Conservation (phyloP, 2,113 vertebrate species). For the Rhinichthys klamathensis region DNA sequence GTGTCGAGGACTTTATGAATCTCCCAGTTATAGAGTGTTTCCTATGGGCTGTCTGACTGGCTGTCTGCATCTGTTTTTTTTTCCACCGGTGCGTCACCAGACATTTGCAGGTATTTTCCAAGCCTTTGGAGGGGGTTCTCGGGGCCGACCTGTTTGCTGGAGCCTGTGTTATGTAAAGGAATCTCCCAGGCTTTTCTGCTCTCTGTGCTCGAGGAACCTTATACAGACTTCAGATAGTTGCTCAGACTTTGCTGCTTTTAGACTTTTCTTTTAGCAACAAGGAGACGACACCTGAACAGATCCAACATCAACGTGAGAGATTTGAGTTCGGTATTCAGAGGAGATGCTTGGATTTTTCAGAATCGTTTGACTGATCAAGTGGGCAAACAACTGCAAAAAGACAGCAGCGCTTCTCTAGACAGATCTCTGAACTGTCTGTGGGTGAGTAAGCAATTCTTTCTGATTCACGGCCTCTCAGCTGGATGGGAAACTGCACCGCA, state of each 20-base stretch:
- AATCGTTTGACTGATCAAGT: conserved; percentile 5
- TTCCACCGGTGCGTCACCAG: conserved; percentile 11
- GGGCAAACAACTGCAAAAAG: conserved; percentile 20
- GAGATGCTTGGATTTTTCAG: conserved; percentile 15
- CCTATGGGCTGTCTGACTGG: conserved; percentile 6
- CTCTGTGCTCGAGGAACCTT: not conserved
- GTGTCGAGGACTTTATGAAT: conserved; percentile 5
- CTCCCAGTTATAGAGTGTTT: conserved; percentile 39
- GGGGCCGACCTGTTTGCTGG: conserved; percentile 10
- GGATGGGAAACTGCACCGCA: conserved; percentile 8
- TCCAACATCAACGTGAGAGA: not conserved
- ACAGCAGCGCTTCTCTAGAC: conserved; percentile 7
- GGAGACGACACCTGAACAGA: no score
- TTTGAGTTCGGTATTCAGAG: conserved; percentile 16
- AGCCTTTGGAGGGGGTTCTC: not conserved
- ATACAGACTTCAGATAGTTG: conserved; percentile 12
- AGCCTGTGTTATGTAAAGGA: conserved; percentile 27
- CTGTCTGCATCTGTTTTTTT: not conserved
- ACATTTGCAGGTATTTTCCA: conserved; percentile 35
- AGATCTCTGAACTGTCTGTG: conserved; percentile 27
- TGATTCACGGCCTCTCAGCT: conserved; percentile 39
- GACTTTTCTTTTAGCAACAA: not conserved
- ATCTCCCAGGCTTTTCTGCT: conserved; percentile 20
- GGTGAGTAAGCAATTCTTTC: conserved; percentile 64
- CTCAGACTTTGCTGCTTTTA: conserved; percentile 4